Percentiles rank a stretch among this genome's conserved stretches.
Evolutionary conservation across 1,140 invertebrate species (phyloP).

Genomic region (Megalopta genalis): DNA sequence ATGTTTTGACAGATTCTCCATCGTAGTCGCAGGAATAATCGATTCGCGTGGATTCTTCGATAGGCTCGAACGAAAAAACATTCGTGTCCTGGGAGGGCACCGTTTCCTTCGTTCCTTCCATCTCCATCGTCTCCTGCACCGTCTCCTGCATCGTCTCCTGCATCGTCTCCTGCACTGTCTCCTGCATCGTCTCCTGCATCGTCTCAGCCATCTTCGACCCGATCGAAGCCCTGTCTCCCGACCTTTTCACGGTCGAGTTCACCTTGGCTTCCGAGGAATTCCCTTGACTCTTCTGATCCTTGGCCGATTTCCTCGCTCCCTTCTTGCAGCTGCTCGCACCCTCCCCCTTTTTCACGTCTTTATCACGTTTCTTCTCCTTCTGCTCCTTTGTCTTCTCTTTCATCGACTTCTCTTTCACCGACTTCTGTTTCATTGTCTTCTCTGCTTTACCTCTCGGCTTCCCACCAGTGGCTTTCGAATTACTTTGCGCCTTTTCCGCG

Average conservation of each 20-base stretch:
- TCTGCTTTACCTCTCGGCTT: neutral
- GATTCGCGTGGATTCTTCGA: neutral
- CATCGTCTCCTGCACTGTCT: neutral
- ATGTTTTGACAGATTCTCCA: neutral
- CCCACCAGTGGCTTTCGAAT: neutral
- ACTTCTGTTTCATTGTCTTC: neutral
- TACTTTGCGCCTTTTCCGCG: neutral
- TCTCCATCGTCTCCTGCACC: too few species aligned
- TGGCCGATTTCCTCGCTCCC: neutral
- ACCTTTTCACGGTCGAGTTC: neutral
- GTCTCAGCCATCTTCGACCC: neutral
- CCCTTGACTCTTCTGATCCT: too few species aligned
- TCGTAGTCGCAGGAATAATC: neutral
- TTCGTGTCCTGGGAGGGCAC: fast-evolving
- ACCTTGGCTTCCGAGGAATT: neutral
- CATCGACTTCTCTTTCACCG: neutral
- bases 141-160: neutral
- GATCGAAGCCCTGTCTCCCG: neutral
- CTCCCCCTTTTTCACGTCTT: neutral
- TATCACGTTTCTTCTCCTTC: too few species aligned
- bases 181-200: neutral
- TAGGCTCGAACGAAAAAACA: neutral
- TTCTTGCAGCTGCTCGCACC: too few species aligned
- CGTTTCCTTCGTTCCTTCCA: neutral
- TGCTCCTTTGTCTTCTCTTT: neutral